Conservation (phyloP, 2,113 vertebrate genomes). For the Corynorhinus townsendii region DNA sequence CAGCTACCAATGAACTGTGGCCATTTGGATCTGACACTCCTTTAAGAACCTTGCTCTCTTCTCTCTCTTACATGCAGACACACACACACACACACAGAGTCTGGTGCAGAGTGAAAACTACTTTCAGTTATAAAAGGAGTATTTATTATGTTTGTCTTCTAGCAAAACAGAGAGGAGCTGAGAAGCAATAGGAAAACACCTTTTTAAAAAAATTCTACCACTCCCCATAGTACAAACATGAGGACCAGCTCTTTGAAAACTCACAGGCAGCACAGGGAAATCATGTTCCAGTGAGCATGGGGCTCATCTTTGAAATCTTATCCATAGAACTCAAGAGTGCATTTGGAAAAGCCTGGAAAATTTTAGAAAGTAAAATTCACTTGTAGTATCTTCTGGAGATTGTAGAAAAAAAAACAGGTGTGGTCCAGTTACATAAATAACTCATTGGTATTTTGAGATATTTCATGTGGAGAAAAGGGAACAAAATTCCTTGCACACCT, state of each 20-base stretch:
- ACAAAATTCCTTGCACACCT: background rate
- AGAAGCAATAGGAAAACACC: background rate
- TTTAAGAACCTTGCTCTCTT: background rate
- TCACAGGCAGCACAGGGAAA: background rate
- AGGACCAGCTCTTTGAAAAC: background rate
- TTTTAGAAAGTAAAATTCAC: background rate
- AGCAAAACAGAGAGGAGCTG: constrained; percentile 5
- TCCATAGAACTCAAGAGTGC: background rate
- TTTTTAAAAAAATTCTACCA: background rate
- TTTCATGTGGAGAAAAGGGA: background rate
- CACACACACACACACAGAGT: background rate
- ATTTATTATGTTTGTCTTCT: background rate
- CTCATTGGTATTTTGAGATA: background rate
- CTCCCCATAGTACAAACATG: background rate
- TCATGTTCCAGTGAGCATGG: background rate
- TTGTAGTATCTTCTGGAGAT: background rate
- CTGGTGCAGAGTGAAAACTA: background rate
- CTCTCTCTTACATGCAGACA: background rate
- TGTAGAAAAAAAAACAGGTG: background rate
- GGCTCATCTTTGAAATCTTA: background rate
- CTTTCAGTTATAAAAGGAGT: background rate
- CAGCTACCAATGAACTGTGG: background rate
- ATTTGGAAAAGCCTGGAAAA: background rate
- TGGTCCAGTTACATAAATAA: background rate
- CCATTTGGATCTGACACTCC: background rate